These are phyloP conservation scores for Ibidorhyncha struthersii DNA, from an alignment of 2,113 vertebrate species.

Conservation along the genomic window DNA sequence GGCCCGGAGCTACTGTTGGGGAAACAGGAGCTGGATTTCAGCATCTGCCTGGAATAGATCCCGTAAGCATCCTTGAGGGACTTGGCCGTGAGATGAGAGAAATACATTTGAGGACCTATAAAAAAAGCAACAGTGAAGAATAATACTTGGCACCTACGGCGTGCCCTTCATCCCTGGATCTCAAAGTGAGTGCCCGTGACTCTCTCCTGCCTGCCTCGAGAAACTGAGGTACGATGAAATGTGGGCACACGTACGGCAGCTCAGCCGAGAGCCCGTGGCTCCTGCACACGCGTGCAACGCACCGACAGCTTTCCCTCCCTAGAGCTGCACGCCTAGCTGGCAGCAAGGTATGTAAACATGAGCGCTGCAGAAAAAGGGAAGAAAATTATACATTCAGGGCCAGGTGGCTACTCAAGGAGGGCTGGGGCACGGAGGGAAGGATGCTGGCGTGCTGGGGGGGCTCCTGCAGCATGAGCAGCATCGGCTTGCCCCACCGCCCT, in stretches of 20 bases:
- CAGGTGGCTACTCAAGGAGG: not conserved
- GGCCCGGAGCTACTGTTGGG: not conserved
- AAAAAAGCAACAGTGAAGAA: not conserved
- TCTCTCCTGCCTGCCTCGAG: not conserved
- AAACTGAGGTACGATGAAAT: not conserved
- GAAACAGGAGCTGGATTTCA: constrained; percentile 29
- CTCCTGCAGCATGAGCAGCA: not conserved
- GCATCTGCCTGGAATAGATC: constrained; percentile 4
- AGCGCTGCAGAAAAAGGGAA: not conserved
- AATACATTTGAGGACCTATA: not conserved
- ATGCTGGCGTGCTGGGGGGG: not conserved
- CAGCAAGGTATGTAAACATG: not conserved
- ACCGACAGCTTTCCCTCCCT: not conserved
- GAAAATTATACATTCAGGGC: not conserved
- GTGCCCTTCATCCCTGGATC: not conserved
- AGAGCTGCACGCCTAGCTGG: not conserved
- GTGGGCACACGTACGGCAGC: fast-evolving
- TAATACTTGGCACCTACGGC: not conserved
- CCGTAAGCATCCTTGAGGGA: not conserved
- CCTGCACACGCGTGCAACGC: fast-evolving
- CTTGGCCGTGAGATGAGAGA: not conserved
- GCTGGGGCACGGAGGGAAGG: not conserved
- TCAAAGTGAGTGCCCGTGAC: not conserved
- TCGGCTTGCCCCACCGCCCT: not conserved
- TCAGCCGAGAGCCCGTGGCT: not conserved